These are phyloP conservation scores for Lasioglossum leucozonium DNA, from an alignment of 2,888 invertebrate species.

Conservation along the genomic window DNA sequence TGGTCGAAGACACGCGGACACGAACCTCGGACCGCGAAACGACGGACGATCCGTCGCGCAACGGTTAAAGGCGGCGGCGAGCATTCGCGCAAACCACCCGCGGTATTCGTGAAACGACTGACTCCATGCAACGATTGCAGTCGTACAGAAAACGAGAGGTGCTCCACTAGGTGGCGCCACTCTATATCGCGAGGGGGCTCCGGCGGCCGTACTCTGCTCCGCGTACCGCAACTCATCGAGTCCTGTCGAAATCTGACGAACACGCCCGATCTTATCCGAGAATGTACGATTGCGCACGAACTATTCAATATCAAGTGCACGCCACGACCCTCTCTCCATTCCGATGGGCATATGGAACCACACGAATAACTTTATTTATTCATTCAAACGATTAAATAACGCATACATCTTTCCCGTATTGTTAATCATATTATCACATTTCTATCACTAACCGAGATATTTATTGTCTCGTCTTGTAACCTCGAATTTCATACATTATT, in stretches of 20 bases:
- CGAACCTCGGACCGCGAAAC: constrained; percentile 51
- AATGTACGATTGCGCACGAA: constrained; percentile 54
- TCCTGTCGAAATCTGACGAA: constrained; percentile 59
- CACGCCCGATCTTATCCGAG: constrained; percentile 62
- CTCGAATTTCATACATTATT: neutral
- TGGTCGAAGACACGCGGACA: constrained; percentile 55
- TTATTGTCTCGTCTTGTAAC: neutral
- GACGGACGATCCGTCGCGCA: constrained; percentile 58
- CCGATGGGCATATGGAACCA: constrained; percentile 45
- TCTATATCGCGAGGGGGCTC: constrained; percentile 74
- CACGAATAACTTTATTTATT: constrained; percentile 39
- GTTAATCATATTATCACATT: neutral
- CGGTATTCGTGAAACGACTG: constrained; percentile 82
- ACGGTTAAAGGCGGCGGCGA: constrained; percentile 66
- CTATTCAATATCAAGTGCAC: constrained; percentile 80
- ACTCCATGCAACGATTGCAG: constrained; percentile 80
- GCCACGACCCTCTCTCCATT: constrained; percentile 59
- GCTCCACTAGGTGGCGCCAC: constrained; percentile 77
- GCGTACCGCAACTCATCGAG: constrained; percentile 70
- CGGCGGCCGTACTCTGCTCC: constrained; percentile 70
- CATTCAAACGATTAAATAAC: constrained; percentile 5
- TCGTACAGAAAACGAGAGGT: constrained; percentile 69
- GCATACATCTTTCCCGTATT: neutral
- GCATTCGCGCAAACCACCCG: constrained; percentile 76
- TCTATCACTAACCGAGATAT: neutral